Percentiles rank a stretch among this genome's conserved stretches.
phyloP scores from a whole-genome alignment of 1,140 invertebrate genomes.

The Drosophila arawakana region DNA sequence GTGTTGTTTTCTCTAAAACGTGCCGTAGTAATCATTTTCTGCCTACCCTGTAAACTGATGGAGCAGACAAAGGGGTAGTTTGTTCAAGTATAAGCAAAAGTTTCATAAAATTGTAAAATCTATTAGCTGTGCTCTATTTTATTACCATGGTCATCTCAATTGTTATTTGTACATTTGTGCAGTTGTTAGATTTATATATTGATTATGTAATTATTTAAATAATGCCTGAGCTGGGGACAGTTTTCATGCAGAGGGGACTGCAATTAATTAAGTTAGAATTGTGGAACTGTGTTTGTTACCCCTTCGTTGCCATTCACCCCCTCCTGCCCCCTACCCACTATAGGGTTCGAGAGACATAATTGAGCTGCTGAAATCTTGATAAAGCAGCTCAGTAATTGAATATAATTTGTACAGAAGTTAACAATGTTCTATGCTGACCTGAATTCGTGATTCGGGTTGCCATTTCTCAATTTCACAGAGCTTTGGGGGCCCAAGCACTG shows the following conservation, averaged over 20 bases:
- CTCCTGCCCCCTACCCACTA: too few species aligned
- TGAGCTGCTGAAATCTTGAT: constrained; percentile 76
- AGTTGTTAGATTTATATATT: constrained; percentile 19
- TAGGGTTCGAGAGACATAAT: constrained; percentile 47
- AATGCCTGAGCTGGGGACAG: constrained; percentile 24
- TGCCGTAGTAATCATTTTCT: constrained; percentile 29
- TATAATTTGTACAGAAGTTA: constrained; percentile 70
- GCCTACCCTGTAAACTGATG: neutral
- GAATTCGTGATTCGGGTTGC: constrained; percentile 49
- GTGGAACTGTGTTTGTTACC: neutral
- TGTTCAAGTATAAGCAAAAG: too few species aligned
- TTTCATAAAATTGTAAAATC: too few species aligned
- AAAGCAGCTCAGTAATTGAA: constrained; percentile 73
- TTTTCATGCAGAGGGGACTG: constrained; percentile 16
- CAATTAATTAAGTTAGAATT: constrained; percentile 33
- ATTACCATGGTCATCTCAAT: constrained; percentile 31
- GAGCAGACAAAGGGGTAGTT: neutral
- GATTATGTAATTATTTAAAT: constrained; percentile 69
- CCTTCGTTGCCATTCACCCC: too few species aligned
- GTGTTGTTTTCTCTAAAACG: constrained; percentile 27
- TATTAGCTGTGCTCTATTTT: too few species aligned
- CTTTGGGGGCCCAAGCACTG: neutral
- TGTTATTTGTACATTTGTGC: neutral
- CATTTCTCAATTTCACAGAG: constrained; percentile 40
- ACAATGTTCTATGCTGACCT: constrained; percentile 49